Conservation (phyloP, 2,888 invertebrate species). For the Trachelus iudaicus region DNA sequence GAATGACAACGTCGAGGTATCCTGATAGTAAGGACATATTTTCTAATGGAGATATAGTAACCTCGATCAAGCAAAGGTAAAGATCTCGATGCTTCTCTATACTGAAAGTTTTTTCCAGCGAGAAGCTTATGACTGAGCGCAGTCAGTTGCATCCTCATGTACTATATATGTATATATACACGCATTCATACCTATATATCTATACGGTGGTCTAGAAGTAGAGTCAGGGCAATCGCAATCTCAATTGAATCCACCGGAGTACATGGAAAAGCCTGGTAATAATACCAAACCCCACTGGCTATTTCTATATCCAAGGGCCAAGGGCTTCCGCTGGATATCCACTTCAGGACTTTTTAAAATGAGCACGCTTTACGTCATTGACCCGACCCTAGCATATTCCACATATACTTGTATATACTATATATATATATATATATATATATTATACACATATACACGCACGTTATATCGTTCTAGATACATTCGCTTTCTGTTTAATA, state of each 20-base stretch:
- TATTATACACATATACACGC: not conserved
- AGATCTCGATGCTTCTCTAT: too few relatives aligned
- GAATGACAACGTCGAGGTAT: not conserved
- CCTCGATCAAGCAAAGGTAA: too few relatives aligned
- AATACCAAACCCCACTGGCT: not conserved
- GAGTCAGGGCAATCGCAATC: not conserved
- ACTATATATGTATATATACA: conserved; percentile 17
- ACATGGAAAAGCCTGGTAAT: not conserved
- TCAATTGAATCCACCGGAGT: not conserved
- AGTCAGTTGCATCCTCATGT: conserved; percentile 11
- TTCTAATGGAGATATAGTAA: too few relatives aligned
- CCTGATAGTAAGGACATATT: not conserved
- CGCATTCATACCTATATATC: conserved; percentile 12
- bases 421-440: not conserved
- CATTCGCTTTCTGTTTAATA: not conserved
- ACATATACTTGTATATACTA: not conserved
- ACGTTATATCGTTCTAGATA: not conserved
- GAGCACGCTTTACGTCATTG: not conserved
- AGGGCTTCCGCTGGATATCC: not conserved
- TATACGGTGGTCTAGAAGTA: not conserved
- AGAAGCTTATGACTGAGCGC: not conserved
- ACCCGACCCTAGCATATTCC: not conserved
- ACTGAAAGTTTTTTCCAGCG: not conserved
- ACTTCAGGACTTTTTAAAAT: not conserved
- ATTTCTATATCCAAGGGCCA: not conserved